Evolutionary conservation across 2,113 vertebrate genomes (phyloP), one percentile per base, ranked within the genome.

Genomic region (Heterotilapia buettikoferi): DNA sequence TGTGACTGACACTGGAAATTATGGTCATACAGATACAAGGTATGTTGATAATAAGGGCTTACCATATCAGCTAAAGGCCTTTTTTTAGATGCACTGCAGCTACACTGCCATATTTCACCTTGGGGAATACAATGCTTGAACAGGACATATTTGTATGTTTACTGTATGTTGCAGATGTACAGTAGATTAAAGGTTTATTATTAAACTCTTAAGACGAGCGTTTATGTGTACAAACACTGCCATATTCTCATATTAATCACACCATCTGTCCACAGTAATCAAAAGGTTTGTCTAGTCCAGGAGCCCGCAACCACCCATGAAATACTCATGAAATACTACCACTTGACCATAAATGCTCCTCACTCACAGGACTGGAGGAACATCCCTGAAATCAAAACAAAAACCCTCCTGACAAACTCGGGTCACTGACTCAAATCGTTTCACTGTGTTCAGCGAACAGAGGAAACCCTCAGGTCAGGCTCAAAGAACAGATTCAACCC

Each of bases 401-500:
- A 91, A 86, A 86, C 53, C 18, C 66, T 80, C 71, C 84, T 85
- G 84, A 90, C 83, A 89, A 86, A 43, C 86, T 21, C 6, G 24
- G 88, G 84, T 92, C 87, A 84, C 82, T 63, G 92, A 92, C 83
- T 89, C 90, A 85, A 87, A 93, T 86, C 33, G 57, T 81, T 80
- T 92, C 71, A 89, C 13, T 8, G 33, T 66, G 84, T 83, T 93
- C 81, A 89, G 86, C 82, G 90, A 95, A 91, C 91, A 89, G 79
- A 90, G 84, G 11, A 33, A 87, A 86, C 84, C 85, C 86, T 56
- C 53, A 84, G 92, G 94, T 95, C 89, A 91, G 88, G 61, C 91
- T 90, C 87, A 92, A 86, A 86, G 90, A 89, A 91, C 53, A 86
- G 90, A 92, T 89, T 81, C 90, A 91, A 84, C 86, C 79, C 61